These are phyloP conservation scores for Ectropis crepuscularia DNA, from an alignment of 2,888 invertebrate species.

Conservation along the genomic window DNA sequence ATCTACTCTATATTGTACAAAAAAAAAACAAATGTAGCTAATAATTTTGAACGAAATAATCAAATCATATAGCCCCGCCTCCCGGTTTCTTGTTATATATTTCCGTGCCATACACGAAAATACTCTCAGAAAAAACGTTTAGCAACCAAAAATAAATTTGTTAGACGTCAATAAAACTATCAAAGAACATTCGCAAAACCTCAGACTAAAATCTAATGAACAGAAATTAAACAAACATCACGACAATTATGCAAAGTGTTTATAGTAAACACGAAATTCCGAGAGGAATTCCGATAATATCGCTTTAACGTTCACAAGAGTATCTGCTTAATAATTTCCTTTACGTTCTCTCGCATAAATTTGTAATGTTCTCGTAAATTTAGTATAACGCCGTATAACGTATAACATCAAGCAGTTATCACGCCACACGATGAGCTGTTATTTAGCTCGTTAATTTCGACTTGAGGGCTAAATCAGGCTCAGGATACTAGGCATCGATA, in stretches of 20 bases:
- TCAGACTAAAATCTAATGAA: neutral
- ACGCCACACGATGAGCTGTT: slow-evolving; percentile 11
- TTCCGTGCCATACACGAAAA: too few relatives aligned
- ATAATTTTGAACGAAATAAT: too few relatives aligned
- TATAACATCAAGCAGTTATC: slow-evolving; percentile 25
- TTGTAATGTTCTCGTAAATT: slow-evolving; percentile 17
- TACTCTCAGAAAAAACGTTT: too few relatives aligned
- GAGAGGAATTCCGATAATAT: slow-evolving; percentile 17
- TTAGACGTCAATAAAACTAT: too few relatives aligned
- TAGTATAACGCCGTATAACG: slow-evolving; percentile 26
- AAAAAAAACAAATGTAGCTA: too few relatives aligned
- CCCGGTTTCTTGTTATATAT: too few relatives aligned
- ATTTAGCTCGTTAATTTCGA: slow-evolving; percentile 19
- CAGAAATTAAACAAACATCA: neutral
- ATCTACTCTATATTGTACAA: too few relatives aligned
- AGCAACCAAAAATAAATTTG: too few relatives aligned
- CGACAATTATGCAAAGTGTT: slow-evolving; percentile 5
- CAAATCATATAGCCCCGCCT: too few relatives aligned
- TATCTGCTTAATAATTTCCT: slow-evolving; percentile 18
- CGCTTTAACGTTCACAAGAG: slow-evolving; percentile 12
- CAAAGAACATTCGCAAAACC: too few relatives aligned
- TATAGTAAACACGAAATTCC: slow-evolving; percentile 10
- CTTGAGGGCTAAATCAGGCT: neutral
- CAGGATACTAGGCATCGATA: neutral
- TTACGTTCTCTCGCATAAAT: neutral